Conservation (phyloP, 2,113 vertebrate genomes). For the Nettapus auritus region DNA sequence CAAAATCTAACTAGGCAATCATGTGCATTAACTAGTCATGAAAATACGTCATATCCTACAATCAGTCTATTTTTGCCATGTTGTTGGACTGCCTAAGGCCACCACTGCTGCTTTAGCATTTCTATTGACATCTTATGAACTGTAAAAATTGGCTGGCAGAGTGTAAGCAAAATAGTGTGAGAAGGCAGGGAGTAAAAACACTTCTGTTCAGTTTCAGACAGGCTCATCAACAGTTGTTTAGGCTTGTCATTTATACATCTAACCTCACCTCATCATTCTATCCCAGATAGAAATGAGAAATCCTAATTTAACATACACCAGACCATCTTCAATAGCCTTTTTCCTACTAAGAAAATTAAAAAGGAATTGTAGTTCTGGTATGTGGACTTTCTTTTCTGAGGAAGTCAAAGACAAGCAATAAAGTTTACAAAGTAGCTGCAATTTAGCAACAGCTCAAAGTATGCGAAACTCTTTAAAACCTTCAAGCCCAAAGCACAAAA, state of each 20-base stretch:
- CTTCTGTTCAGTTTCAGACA: constrained; percentile 25
- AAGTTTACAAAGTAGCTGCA: not conserved
- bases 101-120: constrained; percentile 51
- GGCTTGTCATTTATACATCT: not conserved
- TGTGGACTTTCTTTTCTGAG: not conserved
- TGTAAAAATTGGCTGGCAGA: constrained; percentile 51
- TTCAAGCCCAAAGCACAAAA: not conserved
- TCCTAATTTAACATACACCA: not conserved
- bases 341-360: not conserved
- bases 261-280: not conserved
- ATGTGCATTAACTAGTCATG: not conserved
- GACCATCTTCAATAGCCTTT: not conserved
- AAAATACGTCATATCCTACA: constrained; percentile 23
- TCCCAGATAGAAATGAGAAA: not conserved
- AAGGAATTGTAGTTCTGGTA: not conserved
- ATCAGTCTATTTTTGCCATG: constrained; percentile 15
- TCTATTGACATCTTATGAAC: constrained; percentile 57
- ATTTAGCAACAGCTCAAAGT: not conserved
- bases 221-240: not conserved
- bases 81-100: constrained; percentile 6
- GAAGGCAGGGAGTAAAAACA: constrained; percentile 20
- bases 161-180: constrained; percentile 34
- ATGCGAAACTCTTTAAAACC: not conserved
- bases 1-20: not conserved
- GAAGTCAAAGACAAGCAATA: not conserved